These are phyloP conservation scores for Isoperla grammatica DNA, from an alignment of 2,888 invertebrate genomes.

Conservation along the genomic window DNA sequence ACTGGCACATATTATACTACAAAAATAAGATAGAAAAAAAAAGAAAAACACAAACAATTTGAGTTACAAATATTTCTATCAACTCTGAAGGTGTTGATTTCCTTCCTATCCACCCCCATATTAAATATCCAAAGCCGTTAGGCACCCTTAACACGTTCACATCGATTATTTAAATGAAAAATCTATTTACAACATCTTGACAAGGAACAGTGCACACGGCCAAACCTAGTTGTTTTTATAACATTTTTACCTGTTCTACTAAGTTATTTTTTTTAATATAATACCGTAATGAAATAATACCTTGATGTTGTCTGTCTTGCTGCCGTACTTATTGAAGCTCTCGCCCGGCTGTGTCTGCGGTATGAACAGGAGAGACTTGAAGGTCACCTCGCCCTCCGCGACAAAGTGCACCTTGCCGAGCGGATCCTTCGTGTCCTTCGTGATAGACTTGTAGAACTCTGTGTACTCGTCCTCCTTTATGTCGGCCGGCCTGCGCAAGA, in stretches of 20 bases:
- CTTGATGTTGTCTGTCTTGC: constrained; percentile 91
- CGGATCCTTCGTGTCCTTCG: constrained; percentile 81
- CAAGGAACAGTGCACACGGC: too few species aligned
- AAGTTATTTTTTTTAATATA: too few species aligned
- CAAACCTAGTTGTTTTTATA: too few species aligned
- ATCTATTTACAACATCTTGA: too few species aligned
- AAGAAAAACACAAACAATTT: neutral
- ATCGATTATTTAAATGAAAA: too few species aligned
- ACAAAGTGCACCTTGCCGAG: constrained; percentile 89
- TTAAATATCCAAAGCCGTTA: too few species aligned
- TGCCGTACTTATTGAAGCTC: constrained; percentile 93
- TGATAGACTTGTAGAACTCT: constrained; percentile 92
- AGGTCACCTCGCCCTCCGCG: constrained; percentile 98
- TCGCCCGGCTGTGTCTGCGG: constrained; percentile 88
- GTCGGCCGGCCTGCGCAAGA: constrained; percentile 60
- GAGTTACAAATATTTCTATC: neutral
- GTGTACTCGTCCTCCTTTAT: constrained; percentile 85
- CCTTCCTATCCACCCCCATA: too few species aligned
- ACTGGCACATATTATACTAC: neutral
- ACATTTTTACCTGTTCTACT: too few species aligned
- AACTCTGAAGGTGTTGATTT: too few species aligned
- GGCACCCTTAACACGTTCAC: too few species aligned
- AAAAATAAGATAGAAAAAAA: neutral
- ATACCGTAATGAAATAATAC: too few species aligned
- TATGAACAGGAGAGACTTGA: constrained; percentile 92